Percentiles rank a stretch among this genome's conserved stretches.
Conservation (phyloP, 2,888 invertebrate species). For the Pycnomerus fuliginosus region DNA sequence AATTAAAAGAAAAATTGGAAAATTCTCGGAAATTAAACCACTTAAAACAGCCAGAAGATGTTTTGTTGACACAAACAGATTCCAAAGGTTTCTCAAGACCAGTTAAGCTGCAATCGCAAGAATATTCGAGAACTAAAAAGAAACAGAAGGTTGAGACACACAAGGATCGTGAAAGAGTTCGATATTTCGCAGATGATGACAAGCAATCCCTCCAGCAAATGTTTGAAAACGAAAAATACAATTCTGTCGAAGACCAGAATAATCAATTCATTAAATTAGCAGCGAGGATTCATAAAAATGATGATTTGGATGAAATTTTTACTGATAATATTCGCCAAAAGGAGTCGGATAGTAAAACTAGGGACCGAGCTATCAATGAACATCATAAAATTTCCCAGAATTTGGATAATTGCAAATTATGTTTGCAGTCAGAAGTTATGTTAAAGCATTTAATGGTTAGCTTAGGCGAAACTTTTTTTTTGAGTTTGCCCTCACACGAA, state of each 20-base stretch:
- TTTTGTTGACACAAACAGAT: constrained; percentile 70
- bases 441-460: constrained; percentile 83
- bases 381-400: constrained; percentile 68
- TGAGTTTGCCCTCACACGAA: constrained; percentile 76
- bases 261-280: constrained; percentile 75
- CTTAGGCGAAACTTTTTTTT: constrained; percentile 78
- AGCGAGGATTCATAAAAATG: constrained; percentile 64
- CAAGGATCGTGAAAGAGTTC: constrained; percentile 67
- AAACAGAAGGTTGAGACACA: constrained; percentile 71
- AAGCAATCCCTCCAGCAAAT: constrained; percentile 81
- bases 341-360: constrained; percentile 63
- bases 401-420: constrained; percentile 78
- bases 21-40: constrained; percentile 59
- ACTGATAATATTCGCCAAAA: constrained; percentile 73
- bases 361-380: constrained; percentile 69
- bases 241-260: constrained; percentile 77
- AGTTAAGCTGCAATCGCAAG: constrained; percentile 50
- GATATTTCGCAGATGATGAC: constrained; percentile 90
- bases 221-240: constrained; percentile 81
- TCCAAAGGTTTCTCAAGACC: constrained; percentile 69
- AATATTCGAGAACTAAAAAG: constrained; percentile 53
- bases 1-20: constrained; percentile 75
- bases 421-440: constrained; percentile 78
- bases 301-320: constrained; percentile 85
- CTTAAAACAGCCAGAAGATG: constrained; percentile 52